A percentile compares a stretch with the other conserved stretches of the same genome.
Conservation (phyloP, 2,797 vertebrate genomes). For the Ctenopoma kingsleyae region DNA sequence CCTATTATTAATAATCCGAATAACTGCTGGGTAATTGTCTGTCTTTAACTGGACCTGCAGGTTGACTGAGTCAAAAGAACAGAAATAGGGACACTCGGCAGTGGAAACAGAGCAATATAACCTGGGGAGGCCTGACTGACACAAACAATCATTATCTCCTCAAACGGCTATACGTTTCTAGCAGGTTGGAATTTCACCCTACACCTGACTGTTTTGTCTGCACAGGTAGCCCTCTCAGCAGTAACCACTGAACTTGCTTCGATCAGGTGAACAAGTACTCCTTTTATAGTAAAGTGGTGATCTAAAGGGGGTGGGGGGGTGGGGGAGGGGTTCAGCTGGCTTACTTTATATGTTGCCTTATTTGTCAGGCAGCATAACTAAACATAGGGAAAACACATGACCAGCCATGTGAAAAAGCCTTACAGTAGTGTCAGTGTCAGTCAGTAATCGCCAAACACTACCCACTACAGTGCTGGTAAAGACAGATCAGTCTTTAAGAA, state of each 20-base stretch:
- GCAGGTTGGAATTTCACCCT: slow-evolving; percentile 69
- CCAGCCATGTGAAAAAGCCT: slow-evolving; percentile 35
- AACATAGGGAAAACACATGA: slow-evolving; percentile 51
- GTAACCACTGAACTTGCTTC: slow-evolving; percentile 15
- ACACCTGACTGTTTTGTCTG: slow-evolving; percentile 40
- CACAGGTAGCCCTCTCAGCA: slow-evolving; percentile 30
- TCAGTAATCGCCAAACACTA: neutral
- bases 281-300: slow-evolving; percentile 45
- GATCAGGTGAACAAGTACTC: slow-evolving; percentile 42
- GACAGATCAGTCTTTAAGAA: neutral
- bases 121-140: slow-evolving; percentile 38
- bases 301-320: slow-evolving; percentile 18
- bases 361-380: slow-evolving; percentile 53
- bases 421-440: slow-evolving; percentile 21
- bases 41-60: slow-evolving; percentile 40
- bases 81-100: slow-evolving; percentile 29
- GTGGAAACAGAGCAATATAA: slow-evolving; percentile 52
- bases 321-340: slow-evolving; percentile 5
- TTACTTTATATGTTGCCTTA: slow-evolving; percentile 40
- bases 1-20: too few species aligned
- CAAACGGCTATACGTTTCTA: slow-evolving; percentile 62
- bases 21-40: too few species aligned
- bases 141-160: slow-evolving; percentile 60
- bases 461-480: neutral
- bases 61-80: slow-evolving; percentile 40